Evolutionary conservation across 1,140 invertebrate species (phyloP).

Genomic region (Listronotus bonariensis): DNA sequence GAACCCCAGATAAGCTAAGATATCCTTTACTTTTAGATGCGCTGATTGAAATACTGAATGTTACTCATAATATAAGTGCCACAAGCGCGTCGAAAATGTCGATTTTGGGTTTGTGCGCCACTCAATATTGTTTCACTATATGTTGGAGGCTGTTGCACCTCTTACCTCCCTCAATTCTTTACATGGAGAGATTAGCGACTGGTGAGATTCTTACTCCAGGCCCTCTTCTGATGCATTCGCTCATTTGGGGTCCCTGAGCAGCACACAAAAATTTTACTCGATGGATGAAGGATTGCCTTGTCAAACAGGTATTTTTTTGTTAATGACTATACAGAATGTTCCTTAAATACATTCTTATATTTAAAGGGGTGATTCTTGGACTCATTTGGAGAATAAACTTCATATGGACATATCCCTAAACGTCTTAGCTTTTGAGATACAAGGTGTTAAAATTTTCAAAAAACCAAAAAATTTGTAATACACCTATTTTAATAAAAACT

Average conservation of each 20-base stretch:
- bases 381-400: no score
- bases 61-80: slow-evolving; percentile 64
- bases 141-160: slow-evolving; percentile 80
- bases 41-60: slow-evolving; percentile 76
- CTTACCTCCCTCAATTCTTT: slow-evolving; percentile 85
- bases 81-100: slow-evolving; percentile 61
- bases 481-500: no score
- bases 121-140: slow-evolving; percentile 90
- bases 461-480: no score
- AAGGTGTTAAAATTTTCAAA: no score
- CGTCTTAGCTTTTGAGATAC: no score
- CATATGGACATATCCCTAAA: no score
- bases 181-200: slow-evolving; percentile 77
- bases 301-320: slow-evolving; percentile 68
- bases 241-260: slow-evolving; percentile 74
- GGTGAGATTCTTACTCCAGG: slow-evolving; percentile 63
- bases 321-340: no score
- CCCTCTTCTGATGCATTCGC: slow-evolving; percentile 69
- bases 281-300: slow-evolving; percentile 81
- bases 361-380: no score
- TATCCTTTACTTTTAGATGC: slow-evolving; percentile 87
- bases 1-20: slow-evolving; percentile 86
- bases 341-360: no score
- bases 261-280: slow-evolving; percentile 73
- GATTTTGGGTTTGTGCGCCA: slow-evolving; percentile 75